Evolutionary conservation across 2,113 vertebrate species (phyloP).

Genomic region (Mobula hypostoma): DNA sequence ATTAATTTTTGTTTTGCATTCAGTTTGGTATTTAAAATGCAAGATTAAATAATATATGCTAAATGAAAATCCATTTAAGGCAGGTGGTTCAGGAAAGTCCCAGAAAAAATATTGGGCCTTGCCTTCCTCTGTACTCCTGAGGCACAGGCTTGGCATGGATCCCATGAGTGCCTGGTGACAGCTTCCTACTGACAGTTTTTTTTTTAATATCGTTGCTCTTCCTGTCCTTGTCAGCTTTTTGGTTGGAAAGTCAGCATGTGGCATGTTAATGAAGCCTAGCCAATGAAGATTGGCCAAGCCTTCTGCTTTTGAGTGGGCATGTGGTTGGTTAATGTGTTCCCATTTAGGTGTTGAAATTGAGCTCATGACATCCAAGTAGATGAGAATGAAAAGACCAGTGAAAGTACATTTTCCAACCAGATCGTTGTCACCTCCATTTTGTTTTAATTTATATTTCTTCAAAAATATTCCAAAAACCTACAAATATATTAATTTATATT

Average conservation of each 20-base stretch:
- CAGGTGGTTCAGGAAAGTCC: no score
- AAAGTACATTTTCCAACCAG: not conserved
- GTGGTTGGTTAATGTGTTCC: not conserved
- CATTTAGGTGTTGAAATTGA: not conserved
- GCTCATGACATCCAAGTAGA: not conserved
- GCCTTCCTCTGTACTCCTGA: no score
- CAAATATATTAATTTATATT: not conserved
- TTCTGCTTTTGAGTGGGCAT: not conserved
- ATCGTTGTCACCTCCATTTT: not conserved
- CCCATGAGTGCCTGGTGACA: not conserved
- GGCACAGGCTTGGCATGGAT: no score
- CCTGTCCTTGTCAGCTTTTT: not conserved
- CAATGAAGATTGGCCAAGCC: not conserved
- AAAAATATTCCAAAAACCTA: not conserved
- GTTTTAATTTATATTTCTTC: not conserved
- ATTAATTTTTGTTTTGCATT: no score
- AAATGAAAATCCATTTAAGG: no score
- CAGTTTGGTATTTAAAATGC: no score
- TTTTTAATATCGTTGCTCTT: not conserved
- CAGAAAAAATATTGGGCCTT: no score
- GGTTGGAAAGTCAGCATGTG: not conserved
- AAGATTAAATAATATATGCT: no score
- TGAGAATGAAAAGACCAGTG: not conserved
- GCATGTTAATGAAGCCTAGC: no score
- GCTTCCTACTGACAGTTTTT: not conserved